Conservation (phyloP, 2,113 vertebrate species). For the Thryonomys swinderianus region DNA sequence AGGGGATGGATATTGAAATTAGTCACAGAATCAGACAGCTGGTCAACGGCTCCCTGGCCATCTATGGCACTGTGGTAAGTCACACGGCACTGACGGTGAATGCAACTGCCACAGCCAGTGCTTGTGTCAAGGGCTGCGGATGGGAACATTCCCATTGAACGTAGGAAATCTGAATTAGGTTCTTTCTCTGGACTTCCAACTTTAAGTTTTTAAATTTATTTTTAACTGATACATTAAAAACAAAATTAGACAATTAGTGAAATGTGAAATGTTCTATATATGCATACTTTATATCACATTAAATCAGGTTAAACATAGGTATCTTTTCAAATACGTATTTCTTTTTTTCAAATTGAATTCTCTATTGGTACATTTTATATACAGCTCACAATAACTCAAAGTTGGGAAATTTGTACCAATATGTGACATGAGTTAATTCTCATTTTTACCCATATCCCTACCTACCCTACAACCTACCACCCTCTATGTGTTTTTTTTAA, state of each 20-base stretch:
- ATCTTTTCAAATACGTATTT: neutral
- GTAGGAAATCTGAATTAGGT: neutral
- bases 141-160: neutral
- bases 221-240: neutral
- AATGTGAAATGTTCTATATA: neutral
- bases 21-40: constrained; percentile 92
- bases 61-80: constrained; percentile 95
- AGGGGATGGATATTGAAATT: constrained; percentile 89
- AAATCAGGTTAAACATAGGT: neutral
- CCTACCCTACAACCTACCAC: no score
- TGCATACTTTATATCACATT: neutral
- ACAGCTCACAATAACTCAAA: no score
- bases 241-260: neutral
- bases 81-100: neutral
- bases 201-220: neutral
- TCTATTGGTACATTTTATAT: no score
- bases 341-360: no score
- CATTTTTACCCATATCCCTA: no score
- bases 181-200: neutral
- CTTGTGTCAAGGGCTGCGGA: no score
- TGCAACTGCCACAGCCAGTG: neutral
- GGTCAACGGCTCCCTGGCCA: constrained; percentile 95
- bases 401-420: no score
- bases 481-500: no score
- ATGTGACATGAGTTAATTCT: no score